A percentile compares a stretch with the other conserved stretches of the same genome.
Evolutionary conservation across 2,797 vertebrate species (phyloP).

Genomic region (Decapterus maruadsi): DNA sequence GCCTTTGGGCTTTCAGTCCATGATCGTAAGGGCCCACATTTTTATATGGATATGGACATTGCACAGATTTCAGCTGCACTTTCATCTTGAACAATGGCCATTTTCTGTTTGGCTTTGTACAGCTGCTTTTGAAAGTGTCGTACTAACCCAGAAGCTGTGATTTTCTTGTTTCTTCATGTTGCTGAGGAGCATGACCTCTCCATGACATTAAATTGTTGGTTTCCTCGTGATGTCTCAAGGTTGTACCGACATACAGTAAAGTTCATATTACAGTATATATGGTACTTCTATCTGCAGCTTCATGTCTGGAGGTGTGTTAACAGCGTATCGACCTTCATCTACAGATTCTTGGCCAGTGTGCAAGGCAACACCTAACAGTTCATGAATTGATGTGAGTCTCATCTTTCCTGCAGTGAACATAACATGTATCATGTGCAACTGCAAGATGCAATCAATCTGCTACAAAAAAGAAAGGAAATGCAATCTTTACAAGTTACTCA

Average conservation of each 20-base stretch:
- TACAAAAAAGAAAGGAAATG: background rate
- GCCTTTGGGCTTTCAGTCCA: background rate
- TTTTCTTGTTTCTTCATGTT: background rate
- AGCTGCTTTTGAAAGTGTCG: background rate
- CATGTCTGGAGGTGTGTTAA: constrained; percentile 15
- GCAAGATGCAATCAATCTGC: background rate
- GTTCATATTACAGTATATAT: background rate
- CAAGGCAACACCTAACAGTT: background rate
- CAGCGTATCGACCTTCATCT: background rate
- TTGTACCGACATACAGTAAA: background rate
- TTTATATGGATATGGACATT: background rate
- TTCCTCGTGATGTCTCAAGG: background rate
- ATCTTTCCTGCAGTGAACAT: background rate
- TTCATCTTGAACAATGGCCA: background rate
- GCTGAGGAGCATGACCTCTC: background rate
- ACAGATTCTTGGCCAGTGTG: background rate
- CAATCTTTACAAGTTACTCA: too few relatives aligned
- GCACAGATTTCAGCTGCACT: constrained; percentile 2
- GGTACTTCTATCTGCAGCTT: constrained; percentile 9
- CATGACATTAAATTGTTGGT: background rate
- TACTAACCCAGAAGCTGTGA: background rate
- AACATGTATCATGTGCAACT: background rate
- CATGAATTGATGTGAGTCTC: background rate
- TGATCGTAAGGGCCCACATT: background rate
- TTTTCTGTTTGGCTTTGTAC: background rate